Base-by-base conservation (phyloP, 2,797 vertebrate genomes). In the Clarias pachynema region DNA sequence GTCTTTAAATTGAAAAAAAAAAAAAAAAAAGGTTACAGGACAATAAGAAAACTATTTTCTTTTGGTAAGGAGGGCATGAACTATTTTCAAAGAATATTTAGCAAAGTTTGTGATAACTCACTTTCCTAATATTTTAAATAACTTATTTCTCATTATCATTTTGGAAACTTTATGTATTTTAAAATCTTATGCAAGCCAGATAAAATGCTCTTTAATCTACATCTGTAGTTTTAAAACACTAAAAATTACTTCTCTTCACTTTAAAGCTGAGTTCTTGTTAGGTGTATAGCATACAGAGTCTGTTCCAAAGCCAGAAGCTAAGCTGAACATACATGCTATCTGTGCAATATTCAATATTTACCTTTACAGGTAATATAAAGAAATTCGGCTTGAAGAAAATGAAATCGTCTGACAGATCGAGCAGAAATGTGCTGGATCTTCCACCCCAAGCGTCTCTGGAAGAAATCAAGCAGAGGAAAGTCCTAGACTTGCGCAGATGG, bases 401-500 rank as follows among this genome's bases (percentile, higher is more conserved):
- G 91, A 99, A 97, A 88, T 93, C 96, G 0, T 93, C 95, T 26
- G 97, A 98, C 84, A 95, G 97, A 88, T 96, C 95, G 78, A 96
- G 94, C 87, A 95, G 95, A 84, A 97, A 97, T n/a, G 92, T 96
- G 86, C 96, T 95, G 57, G 98, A 99, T 16, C 93, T 94, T 87
- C 88, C 94, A 57, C 92, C 95, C 68, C 95, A 94, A 56, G 95
- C 94, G 37, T 94, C 96, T 14, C 90, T 96, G 84, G 98, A 99
- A 88, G 98, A 99, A 0, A 95, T 99, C 90, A 97, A 97, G 85
- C 97, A 99, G 90, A 97, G 98, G 69, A 99, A 99, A 94, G 97
- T 99, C 49, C 91, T 99, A 34, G 98, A 99, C 90, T 96, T 99
- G 79, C 94, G 97, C 26, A 95, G 98, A 96, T 99, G 98, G 98